These are phyloP conservation scores for Lycophotia porphyrea DNA, from an alignment of 2,888 invertebrate species.

Conservation along the genomic window DNA sequence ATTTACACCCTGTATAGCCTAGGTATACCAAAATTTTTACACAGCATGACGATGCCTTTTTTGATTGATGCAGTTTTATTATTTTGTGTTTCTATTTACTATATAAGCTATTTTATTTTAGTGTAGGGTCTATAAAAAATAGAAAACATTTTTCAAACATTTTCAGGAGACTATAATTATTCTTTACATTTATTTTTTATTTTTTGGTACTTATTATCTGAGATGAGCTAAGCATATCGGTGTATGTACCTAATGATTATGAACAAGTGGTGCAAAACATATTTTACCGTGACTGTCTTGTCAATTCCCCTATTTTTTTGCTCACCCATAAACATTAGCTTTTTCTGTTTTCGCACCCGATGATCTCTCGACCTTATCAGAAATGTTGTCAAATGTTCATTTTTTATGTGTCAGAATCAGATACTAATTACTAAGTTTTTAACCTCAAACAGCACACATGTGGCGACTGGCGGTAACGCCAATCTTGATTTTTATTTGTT, in stretches of 20 bases:
- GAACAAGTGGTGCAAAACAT: background rate
- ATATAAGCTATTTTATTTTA: no score
- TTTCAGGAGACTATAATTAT: background rate
- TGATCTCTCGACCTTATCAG: conserved; percentile 70
- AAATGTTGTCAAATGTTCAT: conserved; percentile 76
- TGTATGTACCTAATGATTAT: conserved; percentile 1
- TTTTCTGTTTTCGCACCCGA: conserved; percentile 63
- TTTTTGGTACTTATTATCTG: background rate
- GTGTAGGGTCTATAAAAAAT: no score
- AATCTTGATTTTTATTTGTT: conserved; percentile 83
- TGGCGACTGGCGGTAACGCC: conserved; percentile 76
- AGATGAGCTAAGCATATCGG: background rate
- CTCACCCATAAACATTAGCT: conserved; percentile 10
- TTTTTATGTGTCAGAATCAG: conserved; percentile 72
- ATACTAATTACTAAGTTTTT: conserved; percentile 75
- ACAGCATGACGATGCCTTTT: background rate
- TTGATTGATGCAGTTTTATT: no score
- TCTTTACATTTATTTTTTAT: background rate
- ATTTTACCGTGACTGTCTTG: no score
- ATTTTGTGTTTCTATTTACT: no score
- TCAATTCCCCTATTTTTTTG: conserved; percentile 1
- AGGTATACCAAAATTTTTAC: background rate
- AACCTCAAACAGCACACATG: conserved; percentile 81
- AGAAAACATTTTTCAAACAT: background rate
- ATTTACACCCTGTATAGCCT: no score